Evolutionary conservation across 2,797 vertebrate species (phyloP), one percentile per base, ranked within the genome.

Genomic region (Ptychadena robeensis): DNA sequence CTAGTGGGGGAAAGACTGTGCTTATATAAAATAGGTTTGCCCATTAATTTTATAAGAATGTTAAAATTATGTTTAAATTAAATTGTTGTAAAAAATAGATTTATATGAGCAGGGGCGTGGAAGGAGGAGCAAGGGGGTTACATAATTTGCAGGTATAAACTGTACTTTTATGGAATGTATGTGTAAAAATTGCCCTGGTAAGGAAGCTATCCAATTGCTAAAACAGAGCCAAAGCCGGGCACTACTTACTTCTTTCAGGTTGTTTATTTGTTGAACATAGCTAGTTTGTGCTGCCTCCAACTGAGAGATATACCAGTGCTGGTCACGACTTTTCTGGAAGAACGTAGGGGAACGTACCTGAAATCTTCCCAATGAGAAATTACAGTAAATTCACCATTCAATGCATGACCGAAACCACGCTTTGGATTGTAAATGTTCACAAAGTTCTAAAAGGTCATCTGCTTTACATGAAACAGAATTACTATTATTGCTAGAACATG

Each of bases 271-370:
- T 85, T 99, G 98, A 81, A 98, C 93, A 70, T 99, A 98, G 87
- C 96, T 95, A 2, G 95, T 95, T 91, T 99, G 98, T 64, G 97
- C 96, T 0, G 96, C 93, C 90, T 99, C 98, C 89, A 99, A 87
- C 22, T 99, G 97, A 91, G 96, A 96, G 91, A 99, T 98, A 90
- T 99, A 98, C 98, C 98, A 99, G 88, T 98, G 96, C 85, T 99
- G 98, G 88, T 99, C 98, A 73, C 98, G 92, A 88, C 97, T 99
- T 91, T 99, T 99, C 87, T 99, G 98, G 91, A 98, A 99, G 89
- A 99, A 99, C 12, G 98, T 99, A 34, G 98, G 98, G 0, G 97
- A 98, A 81, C 98, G 96, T 40, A 99, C 97, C 88, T 99, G 97
- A 91, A 98, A 99, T 87, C 98, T 99, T 15, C 2, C 63, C 0